Conservation (phyloP, 2,113 vertebrate genomes). For the Nothobranchius kuhntae region DNA sequence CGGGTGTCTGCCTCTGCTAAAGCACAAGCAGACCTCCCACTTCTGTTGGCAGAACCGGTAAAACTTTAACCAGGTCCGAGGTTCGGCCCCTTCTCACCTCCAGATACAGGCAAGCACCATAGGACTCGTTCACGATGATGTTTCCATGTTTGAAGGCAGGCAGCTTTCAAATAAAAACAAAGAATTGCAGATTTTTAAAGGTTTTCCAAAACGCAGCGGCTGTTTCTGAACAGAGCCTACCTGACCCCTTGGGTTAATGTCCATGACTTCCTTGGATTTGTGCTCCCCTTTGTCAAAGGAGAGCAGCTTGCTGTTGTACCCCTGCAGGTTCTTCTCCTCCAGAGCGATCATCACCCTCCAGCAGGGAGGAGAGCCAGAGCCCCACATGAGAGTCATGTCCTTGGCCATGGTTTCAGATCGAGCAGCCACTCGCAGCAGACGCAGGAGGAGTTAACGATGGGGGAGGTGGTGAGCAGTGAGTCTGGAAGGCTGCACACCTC, state of each 20-base stretch:
- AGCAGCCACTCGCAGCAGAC: not conserved
- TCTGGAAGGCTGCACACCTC: rapidly evolving
- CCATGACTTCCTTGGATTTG: conserved; percentile 64
- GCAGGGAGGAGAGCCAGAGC: conserved; percentile 78
- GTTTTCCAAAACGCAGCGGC: no score
- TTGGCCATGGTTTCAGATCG: conserved; percentile 62
- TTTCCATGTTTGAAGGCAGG: conserved; percentile 74
- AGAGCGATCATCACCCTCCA: conserved; percentile 77
- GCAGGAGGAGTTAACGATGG: not conserved
- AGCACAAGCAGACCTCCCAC: not conserved
- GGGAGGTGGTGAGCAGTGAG: not conserved
- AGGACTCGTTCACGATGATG: conserved; percentile 74
- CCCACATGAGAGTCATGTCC: conserved; percentile 75
- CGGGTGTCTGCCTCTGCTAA: conserved; percentile 17
- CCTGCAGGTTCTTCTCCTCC: conserved; percentile 79
- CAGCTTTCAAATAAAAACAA: conserved; percentile 50
- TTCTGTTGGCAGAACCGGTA: not conserved
- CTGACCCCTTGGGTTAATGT: conserved; percentile 77
- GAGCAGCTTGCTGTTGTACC: conserved; percentile 67
- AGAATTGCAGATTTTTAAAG: no score
- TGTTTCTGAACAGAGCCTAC: conserved; percentile 31
- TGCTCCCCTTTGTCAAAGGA: conserved; percentile 78
- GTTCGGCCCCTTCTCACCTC: conserved; percentile 69
- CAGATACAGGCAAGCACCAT: conserved; percentile 74
- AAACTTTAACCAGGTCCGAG: conserved; percentile 3